Base-by-base conservation (phyloP, 1,140 invertebrate genomes). In the Hycleus cichorii region DNA sequence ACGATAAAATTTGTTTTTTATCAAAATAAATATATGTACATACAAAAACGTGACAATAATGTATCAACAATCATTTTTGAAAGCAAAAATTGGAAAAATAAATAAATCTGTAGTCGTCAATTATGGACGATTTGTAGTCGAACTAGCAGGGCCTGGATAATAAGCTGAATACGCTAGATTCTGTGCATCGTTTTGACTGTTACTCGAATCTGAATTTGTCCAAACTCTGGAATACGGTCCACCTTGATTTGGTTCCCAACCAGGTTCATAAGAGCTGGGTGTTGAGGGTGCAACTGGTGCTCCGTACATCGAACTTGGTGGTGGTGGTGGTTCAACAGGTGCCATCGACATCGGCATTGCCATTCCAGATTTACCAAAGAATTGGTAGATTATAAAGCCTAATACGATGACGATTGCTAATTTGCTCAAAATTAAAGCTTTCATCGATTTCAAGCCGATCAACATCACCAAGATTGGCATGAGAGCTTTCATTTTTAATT, bases 361-460 rank as follows among this genome's bases (percentile, higher is more conserved):
- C 85, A 90, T 89, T 67, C 79, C 81, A 42, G 76, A 75, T 74
- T 90, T 90, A 60, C 79, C 81, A 43, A 88, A 76, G 58, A 90
- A 75, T 62, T 90, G 88, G 67, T 87, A 79, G 48, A 87, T 81
- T 12, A 91, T 77, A 77, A 92, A 91, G 56, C 86, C 88, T 44
- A 90, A 77, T 39, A 92, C 89, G 47, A 90, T 73, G 3, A 86
- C 75, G 64, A 92, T 83, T 49, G 89, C 87, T 43, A 91, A 76
- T 73, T 92, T 92, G 61, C 88, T 90, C 60, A 91, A 79, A 39
- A 92, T 81, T 11, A 91, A 75, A 64, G 89, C 89, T 74, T 92
- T 92, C 58, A 88, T 75, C 8, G 89, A 86, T 74, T 92, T 92
- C 47, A 91, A 72, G 56, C 87, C 85, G 70, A 90, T 83, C 58